Evolutionary conservation across 2,888 invertebrate genomes (phyloP), one percentile per base, ranked within the genome.

Genomic region (Drosophila anomalipes): DNA sequence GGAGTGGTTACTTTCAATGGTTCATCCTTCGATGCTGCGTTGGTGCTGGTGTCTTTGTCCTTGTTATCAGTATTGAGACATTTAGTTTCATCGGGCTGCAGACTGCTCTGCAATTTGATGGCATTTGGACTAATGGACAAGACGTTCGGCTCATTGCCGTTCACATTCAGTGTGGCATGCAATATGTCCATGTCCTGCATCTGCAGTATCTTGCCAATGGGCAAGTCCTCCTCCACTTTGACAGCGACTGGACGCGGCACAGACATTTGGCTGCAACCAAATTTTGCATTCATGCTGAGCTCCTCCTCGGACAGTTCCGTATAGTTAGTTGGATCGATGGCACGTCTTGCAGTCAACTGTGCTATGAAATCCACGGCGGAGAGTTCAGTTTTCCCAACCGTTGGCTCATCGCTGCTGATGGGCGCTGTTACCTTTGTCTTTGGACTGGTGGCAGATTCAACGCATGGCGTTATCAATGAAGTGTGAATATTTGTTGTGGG

Each of bases 281-380:
- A 91, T 1, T 87, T 81, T 5, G 86, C 89, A 70, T 78, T 91
- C 65, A 92, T 74, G 30, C 84, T 84, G 12, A 86, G 51, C 56
- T 92, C 92, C 60, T 92, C 92, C 0, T 88, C 81, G 0, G 92
- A 91, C 12, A 92, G 74, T 14, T 91, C 85, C 47, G 74, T 66
- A 41, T 59, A 79, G 22, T 69, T 82, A 10, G 73, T 77, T 51
- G 81, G 70, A 19, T 79, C 82, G 3, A 77, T 51, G 1, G 79
- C 53, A 63, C 82, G 69, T 12, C 60, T 73, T 7, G 82, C 74
- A 0, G 87, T 68, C 16, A 92, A 62, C 32, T 91, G 81, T 9
- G 90, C 85, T 65, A 92, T 90, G 58, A 92, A 92, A 60, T 92
- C 92, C 2, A 92, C 91, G 3, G 92, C 92, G 2, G 92, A 90